Conservation (phyloP, 30 jellyfish, hydroid and myxozoan genomes). For the Chironex yamaguchii region DNA sequence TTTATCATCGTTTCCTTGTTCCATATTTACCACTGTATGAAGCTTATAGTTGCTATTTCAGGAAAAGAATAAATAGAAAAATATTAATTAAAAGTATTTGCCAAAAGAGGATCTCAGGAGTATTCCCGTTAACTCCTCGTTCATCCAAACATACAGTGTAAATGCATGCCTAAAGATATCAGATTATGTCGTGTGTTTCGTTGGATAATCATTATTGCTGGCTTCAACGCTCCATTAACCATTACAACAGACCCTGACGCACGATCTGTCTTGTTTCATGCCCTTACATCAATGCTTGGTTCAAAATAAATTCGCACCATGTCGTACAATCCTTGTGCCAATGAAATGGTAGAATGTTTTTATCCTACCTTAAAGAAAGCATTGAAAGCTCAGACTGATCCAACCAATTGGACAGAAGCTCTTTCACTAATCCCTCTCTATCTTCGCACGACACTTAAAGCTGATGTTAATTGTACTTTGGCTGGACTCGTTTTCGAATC, state of each 20-base stretch:
- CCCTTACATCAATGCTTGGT: conserved; percentile 1
- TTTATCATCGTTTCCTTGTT: conserved; percentile 55
- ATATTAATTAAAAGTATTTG: too few species aligned
- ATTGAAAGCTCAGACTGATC: conserved; percentile 5
- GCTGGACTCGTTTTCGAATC: too few species aligned
- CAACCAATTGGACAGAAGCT: conserved; percentile 30
- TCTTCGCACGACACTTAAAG: conserved; percentile 40
- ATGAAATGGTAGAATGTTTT: conserved; percentile 65
- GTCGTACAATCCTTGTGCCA: conserved; percentile 60
- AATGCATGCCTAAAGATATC: not conserved
- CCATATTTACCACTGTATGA: conserved; percentile 82
- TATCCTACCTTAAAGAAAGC: conserved; percentile 19
- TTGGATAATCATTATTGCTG: too few species aligned
- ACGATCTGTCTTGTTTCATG: conserved; percentile 20
- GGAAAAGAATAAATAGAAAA: too few species aligned
- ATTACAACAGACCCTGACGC: conserved; percentile 68
- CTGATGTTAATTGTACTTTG: too few species aligned
- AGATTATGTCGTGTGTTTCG: too few species aligned
- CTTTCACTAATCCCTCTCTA: conserved; percentile 52
- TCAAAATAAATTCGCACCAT: conserved; percentile 23
- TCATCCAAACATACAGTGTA: too few species aligned
- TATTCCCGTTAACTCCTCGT: not conserved
- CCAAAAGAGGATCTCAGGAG: not conserved
- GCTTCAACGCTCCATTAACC: conserved; percentile 46
- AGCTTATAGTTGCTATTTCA: conserved; percentile 67